Conservation (phyloP, 2,113 vertebrate genomes). For the Dipodomys merriami region DNA sequence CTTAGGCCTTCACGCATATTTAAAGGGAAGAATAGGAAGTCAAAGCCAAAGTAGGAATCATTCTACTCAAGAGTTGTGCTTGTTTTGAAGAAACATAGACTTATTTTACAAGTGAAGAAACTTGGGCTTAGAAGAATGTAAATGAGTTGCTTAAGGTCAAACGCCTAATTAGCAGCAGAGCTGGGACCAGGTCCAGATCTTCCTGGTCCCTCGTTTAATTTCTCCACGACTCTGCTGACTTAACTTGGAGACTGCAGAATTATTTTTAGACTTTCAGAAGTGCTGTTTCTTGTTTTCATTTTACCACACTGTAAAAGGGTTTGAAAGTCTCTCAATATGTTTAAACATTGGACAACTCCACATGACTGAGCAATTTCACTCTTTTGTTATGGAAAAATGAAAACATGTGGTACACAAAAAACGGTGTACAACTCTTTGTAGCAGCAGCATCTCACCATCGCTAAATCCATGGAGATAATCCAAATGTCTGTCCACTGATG, state of each 20-base stretch:
- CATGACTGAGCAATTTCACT: not conserved
- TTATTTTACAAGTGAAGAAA: slow-evolving; percentile 67
- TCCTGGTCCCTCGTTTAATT: slow-evolving; percentile 1
- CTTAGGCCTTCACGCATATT: not conserved
- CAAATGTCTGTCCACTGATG: no score
- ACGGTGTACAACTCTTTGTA: not conserved
- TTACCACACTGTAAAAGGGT: not conserved
- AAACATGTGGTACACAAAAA: not conserved
- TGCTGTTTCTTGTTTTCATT: not conserved
- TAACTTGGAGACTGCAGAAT: not conserved
- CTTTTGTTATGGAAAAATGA: not conserved
- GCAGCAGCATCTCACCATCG: not conserved
- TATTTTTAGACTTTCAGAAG: slow-evolving; percentile 50
- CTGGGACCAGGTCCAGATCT: slow-evolving; percentile 42
- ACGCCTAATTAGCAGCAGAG: slow-evolving; percentile 63
- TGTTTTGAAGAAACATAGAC: slow-evolving; percentile 58
- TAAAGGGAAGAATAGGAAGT: slow-evolving; percentile 35
- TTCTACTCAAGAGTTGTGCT: slow-evolving; percentile 61
- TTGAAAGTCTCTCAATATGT: not conserved
- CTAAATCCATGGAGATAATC: not conserved
- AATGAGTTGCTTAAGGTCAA: slow-evolving; percentile 76
- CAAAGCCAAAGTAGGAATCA: slow-evolving; percentile 45
- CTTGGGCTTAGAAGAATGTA: slow-evolving; percentile 55
- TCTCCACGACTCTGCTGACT: slow-evolving; percentile 36
- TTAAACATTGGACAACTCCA: not conserved